These are phyloP conservation scores for Saccostrea echinata DNA, from an alignment of 1,140 invertebrate species.

Conservation along the genomic window DNA sequence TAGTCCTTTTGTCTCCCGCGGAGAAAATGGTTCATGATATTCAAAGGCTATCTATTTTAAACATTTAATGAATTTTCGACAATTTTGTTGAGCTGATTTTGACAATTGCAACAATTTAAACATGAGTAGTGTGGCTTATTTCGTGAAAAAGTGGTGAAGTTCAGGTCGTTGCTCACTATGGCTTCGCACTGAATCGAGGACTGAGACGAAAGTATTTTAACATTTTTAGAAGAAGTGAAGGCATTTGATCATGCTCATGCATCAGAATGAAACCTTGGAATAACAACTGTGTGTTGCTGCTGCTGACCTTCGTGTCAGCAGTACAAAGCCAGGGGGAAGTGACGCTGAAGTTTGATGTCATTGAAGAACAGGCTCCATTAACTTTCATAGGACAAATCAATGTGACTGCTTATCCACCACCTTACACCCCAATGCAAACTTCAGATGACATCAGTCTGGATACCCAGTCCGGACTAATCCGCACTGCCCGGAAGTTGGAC, in stretches of 20 bases:
- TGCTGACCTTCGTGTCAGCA: not conserved
- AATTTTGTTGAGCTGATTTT: constrained; percentile 1
- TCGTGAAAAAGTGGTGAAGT: not conserved
- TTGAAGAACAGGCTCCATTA: not conserved
- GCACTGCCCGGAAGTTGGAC: constrained; percentile 58
- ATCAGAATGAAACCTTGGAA: constrained; percentile 5
- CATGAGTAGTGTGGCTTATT: too few relatives aligned
- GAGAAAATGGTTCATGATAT: not conserved
- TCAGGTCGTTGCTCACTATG: not conserved
- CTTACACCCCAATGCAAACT: constrained; percentile 31
- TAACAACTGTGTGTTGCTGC: not conserved
- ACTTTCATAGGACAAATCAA: constrained; percentile 21
- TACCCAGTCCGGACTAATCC: constrained; percentile 47
- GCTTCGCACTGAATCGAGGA: not conserved
- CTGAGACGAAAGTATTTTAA: not conserved
- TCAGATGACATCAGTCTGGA: constrained; percentile 51
- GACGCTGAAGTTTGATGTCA: not conserved
- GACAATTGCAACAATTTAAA: not conserved
- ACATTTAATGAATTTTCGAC: not conserved
- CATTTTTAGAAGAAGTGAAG: not conserved
- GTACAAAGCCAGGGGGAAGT: not conserved
- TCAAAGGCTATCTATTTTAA: not conserved
- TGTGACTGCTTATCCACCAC: constrained; percentile 1
- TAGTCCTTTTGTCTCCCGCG: not conserved
- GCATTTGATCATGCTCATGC: not conserved